These are phyloP conservation scores for Polydrusus cervinus DNA, from an alignment of 2,888 invertebrate genomes.

Conservation along the genomic window DNA sequence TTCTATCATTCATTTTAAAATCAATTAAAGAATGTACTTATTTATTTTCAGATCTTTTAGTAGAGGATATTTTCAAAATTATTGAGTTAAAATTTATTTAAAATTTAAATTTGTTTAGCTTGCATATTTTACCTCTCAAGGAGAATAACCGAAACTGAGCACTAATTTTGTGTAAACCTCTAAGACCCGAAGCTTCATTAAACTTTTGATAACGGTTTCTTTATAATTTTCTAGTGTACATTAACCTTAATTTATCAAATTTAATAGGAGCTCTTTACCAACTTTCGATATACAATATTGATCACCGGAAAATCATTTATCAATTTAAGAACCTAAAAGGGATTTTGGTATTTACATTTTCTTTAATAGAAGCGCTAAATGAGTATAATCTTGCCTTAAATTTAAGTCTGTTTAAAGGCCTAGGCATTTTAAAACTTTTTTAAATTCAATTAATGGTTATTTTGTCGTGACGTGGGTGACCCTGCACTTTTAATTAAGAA, in stretches of 20 bases:
- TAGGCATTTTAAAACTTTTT: too few relatives aligned
- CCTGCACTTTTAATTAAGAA: too few relatives aligned
- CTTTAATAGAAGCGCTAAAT: neutral
- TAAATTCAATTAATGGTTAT: too few relatives aligned
- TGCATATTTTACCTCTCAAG: too few relatives aligned
- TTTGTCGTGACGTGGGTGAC: too few relatives aligned
- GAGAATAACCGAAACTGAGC: neutral
- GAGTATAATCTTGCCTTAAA: neutral
- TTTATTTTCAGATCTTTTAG: too few relatives aligned
- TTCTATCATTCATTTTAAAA: too few relatives aligned
- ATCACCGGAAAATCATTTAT: slow-evolving; percentile 31
- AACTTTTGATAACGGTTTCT: slow-evolving; percentile 6
- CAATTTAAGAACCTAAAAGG: slow-evolving; percentile 11
- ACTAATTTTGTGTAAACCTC: neutral
- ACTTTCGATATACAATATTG: slow-evolving; percentile 22
- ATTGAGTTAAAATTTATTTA: too few relatives aligned
- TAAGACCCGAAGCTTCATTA: slow-evolving; percentile 2
- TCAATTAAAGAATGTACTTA: too few relatives aligned
- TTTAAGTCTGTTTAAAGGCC: neutral
- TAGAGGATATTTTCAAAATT: too few relatives aligned
- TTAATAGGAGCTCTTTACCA: slow-evolving; percentile 17
- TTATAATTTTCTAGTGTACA: slow-evolving; percentile 15
- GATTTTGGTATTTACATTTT: neutral
- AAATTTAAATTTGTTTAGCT: too few relatives aligned
- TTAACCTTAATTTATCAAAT: slow-evolving; percentile 31